A percentile compares a stretch with the other conserved stretches of the same genome.
phyloP scores from a whole-genome alignment of 2,888 invertebrate genomes.

The Conops quadrifasciatus region DNA sequence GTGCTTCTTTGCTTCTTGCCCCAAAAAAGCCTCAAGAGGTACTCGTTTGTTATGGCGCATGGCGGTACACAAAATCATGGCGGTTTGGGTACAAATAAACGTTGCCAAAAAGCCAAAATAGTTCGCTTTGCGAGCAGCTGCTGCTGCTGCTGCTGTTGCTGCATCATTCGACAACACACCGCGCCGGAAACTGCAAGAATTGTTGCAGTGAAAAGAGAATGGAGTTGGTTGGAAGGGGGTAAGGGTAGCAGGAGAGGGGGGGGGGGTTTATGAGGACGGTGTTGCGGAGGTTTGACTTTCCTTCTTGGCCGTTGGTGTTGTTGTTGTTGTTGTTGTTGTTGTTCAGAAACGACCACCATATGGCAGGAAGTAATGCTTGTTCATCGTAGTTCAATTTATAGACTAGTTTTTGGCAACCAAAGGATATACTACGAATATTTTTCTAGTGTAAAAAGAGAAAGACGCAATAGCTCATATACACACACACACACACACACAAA shows the following conservation, averaged over 20 bases:
- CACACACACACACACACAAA: slow-evolving; percentile 39
- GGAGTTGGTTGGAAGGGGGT: no score
- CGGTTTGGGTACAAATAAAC: neutral
- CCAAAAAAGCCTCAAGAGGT: neutral
- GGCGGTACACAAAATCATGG: neutral
- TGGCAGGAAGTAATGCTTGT: slow-evolving; percentile 36
- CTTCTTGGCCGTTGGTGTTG: no score
- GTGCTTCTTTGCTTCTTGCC: no score
- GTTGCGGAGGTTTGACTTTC: neutral
- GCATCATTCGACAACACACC: neutral
- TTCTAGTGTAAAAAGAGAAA: slow-evolving; percentile 5
- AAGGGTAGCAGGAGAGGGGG: neutral
- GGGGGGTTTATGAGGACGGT: neutral
- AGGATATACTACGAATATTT: neutral
- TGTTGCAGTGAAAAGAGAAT: neutral
- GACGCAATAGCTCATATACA: slow-evolving; percentile 32
- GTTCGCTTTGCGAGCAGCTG: neutral
- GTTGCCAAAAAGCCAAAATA: neutral
- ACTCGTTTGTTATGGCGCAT: neutral
- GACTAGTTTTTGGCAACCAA: slow-evolving; percentile 57
- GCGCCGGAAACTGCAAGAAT: no score
- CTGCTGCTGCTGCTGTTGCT: slow-evolving; percentile 6
- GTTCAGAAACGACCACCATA: neutral
- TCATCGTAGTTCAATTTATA: slow-evolving; percentile 56
- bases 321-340: neutral